Evolutionary conservation across 1,140 invertebrate species (phyloP).

Genomic region (Sitodiplosis mosellana): DNA sequence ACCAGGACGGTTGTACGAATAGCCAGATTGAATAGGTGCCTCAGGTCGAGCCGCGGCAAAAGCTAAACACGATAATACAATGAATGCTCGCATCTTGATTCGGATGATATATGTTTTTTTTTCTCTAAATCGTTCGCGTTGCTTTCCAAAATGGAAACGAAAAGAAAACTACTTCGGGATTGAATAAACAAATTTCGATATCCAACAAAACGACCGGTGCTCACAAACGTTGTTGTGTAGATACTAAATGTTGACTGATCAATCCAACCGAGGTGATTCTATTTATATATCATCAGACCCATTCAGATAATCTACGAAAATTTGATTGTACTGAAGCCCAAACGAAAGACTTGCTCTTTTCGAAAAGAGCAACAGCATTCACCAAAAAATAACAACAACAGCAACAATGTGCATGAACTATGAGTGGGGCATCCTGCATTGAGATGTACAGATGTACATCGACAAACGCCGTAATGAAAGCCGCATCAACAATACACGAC

Average conservation of each 20-base stretch:
- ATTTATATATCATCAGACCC: conserved; percentile 4
- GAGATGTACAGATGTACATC: no score
- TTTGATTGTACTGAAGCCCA: background rate
- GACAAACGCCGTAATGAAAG: no score
- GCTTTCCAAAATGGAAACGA: no score
- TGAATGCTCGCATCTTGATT: conserved; percentile 22
- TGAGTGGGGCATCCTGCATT: no score
- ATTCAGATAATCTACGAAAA: background rate
- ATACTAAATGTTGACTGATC: conserved; percentile 4
- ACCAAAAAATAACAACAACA: background rate
- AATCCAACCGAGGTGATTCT: background rate
- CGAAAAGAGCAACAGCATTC: conserved; percentile 1
- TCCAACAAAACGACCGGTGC: background rate
- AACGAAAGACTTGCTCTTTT: conserved; percentile 1
- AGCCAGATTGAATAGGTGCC: no score
- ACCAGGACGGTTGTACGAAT: conserved; percentile 35
- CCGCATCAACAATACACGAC: no score
- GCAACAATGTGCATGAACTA: no score
- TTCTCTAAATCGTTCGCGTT: conserved; percentile 3
- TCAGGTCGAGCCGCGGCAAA: conserved; percentile 36
- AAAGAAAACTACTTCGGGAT: no score
- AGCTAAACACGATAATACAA: conserved; percentile 36
- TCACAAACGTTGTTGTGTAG: background rate
- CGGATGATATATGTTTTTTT: background rate
- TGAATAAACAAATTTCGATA: background rate